Evolutionary conservation across 1,140 invertebrate species (phyloP), one percentile per base, ranked within the genome.

Genomic region (Neodiprion lecontei): DNA sequence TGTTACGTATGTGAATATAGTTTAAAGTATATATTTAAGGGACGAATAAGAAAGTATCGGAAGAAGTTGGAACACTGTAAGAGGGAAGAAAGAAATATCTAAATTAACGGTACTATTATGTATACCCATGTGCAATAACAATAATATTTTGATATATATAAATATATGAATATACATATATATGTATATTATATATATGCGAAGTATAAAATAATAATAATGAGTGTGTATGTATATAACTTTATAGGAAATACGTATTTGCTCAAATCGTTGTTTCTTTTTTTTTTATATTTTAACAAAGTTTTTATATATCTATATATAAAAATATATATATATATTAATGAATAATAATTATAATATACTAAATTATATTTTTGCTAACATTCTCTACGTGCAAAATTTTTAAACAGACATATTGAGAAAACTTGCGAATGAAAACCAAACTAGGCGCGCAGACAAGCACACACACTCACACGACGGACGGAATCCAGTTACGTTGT

Each of bases 211-310:
- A 14, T 61, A 61, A 14, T 61, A 8, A 61, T 40, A 40, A 40
- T 40, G 28, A 3, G 28, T 40, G 28, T 40, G 28, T 40, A 40
- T 83, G 81, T 75, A 69, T 75, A 48, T 84, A 80, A 73, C 12
- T 69, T 40, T 50, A 40, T 23, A 50, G 9, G 66, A 74, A 68
- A 79, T 80, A 85, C 79, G 81, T 84, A 82, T 82, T 86, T 85
- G 85, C 84, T 86, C 83, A 85, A 87, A 86, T 87, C 84, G 84
- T 87, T 88, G 81, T 85, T 86, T 87, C 83, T 85, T 86, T 84
- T 69, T 14, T 69, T 14, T 84, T 83, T 82, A 87, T 82, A 87
- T 87, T 87, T 86, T 86, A 86, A 88, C 76, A 70, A 85, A 83
- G 82, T 82, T 87, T 82, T 84, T 86, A 84, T 69, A 65, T 65